Evolutionary conservation across 2,888 invertebrate genomes (phyloP).

Genomic region (Drosophila nr. fundita): DNA sequence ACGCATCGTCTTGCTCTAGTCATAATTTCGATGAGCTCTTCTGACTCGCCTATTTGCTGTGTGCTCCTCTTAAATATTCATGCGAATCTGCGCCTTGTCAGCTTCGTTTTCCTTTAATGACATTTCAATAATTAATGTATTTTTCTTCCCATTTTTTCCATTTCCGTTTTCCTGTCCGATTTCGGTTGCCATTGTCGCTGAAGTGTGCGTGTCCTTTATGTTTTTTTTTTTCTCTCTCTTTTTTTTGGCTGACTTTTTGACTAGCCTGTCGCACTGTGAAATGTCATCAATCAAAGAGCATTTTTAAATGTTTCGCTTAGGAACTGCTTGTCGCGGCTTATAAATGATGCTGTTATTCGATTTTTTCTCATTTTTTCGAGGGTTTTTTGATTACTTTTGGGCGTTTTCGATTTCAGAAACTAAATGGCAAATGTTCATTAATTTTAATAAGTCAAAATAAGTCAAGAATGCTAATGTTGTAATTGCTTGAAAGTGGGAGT

Average conservation of each 20-base stretch:
- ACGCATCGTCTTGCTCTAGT: conserved; percentile 69
- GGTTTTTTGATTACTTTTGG: conserved; percentile 49
- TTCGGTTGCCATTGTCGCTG: conserved; percentile 43
- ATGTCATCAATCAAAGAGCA: conserved; percentile 72
- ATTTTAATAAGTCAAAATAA: conserved; percentile 64
- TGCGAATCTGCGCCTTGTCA: conserved; percentile 73
- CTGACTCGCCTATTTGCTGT: conserved; percentile 32
- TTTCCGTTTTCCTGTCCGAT: conserved; percentile 57
- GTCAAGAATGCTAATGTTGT: conserved; percentile 53
- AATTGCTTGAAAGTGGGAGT: conserved; percentile 36
- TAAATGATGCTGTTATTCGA: conserved; percentile 66
- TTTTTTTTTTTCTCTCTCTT: neutral
- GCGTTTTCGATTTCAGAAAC: conserved; percentile 38
- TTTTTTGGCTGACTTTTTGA: conserved; percentile 59
- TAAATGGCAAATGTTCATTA: conserved; percentile 59
- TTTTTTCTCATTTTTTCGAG: conserved; percentile 27
- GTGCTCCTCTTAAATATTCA: conserved; percentile 74
- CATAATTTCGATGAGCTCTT: conserved; percentile 56
- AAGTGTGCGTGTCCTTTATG: conserved; percentile 71
- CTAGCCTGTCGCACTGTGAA: conserved; percentile 39
- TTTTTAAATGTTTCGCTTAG: conserved; percentile 71
- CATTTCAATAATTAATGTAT: conserved; percentile 84
- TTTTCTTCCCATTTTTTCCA: conserved; percentile 64
- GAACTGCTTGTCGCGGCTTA: conserved; percentile 71
- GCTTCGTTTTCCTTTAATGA: conserved; percentile 74